phyloP scores from a whole-genome alignment of 2,797 vertebrate genomes.

The Leptatherina wallacei region DNA sequence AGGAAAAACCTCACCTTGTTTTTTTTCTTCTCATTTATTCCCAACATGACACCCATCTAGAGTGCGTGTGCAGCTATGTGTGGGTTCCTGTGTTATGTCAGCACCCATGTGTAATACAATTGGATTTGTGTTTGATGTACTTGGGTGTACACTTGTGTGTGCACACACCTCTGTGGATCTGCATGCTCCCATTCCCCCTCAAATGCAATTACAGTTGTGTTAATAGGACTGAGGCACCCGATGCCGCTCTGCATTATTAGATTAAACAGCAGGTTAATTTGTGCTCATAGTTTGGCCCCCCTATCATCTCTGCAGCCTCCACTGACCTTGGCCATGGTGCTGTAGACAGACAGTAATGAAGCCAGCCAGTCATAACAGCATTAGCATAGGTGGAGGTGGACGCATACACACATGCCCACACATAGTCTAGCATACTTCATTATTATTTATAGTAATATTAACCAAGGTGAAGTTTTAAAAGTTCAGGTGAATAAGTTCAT shows the following conservation, averaged over 20 bases:
- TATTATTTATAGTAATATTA: conserved; percentile 79
- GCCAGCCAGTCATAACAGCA: conserved; percentile 80
- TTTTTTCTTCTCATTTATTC: conserved; percentile 37
- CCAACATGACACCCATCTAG: conserved; percentile 13
- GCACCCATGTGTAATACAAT: conserved; percentile 51
- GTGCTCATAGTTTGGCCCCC: conserved; percentile 71
- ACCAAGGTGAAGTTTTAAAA: conserved; percentile 67
- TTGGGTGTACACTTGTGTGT: conserved; percentile 43
- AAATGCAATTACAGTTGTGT: conserved; percentile 81
- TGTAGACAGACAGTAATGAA: conserved; percentile 81
- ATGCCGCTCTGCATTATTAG: conserved; percentile 79
- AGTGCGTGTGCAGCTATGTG: conserved; percentile 3
- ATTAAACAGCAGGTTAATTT: conserved; percentile 85
- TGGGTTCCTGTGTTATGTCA: conserved; percentile 4
- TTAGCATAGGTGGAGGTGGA: conserved; percentile 74
- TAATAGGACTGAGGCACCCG: conserved; percentile 80
- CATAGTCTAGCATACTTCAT: conserved; percentile 59
- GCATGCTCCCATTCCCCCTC: conserved; percentile 56
- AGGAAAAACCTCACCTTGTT: conserved; percentile 32
- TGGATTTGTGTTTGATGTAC: conserved; percentile 63
- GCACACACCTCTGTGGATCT: conserved; percentile 62
- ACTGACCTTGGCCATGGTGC: conserved; percentile 76
- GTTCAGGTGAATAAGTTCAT: conserved; percentile 54
- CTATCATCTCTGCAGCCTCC: conserved; percentile 74
- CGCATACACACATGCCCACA: conserved; percentile 35